Evolutionary conservation across 2,113 vertebrate genomes (phyloP), one percentile per base, ranked within the genome.

Genomic region (Oryctolagus cuniculus): DNA sequence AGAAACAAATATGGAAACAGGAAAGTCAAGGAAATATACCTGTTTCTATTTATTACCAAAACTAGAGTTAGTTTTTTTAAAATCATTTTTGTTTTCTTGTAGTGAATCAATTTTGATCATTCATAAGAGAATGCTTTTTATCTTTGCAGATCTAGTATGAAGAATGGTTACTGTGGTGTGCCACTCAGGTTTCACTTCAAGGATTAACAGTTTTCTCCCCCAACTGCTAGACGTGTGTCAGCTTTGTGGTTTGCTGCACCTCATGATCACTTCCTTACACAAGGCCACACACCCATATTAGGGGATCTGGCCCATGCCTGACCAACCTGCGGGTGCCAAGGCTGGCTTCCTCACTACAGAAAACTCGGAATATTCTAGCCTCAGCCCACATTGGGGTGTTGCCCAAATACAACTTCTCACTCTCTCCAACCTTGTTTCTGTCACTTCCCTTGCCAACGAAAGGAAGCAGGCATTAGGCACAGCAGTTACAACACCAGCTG

Each of bases 341-440:
- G 3, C 8, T 22, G 64, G 4, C 6, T 0, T 5, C 16, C 10
- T 12, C 5, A 5, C 19, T 44, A 8, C 8, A 34, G 13, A n/a
- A 36, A 82, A 31, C 27, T 67, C 5, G 77, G 55, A 58, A 31
- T 31, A 44, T 27, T 73, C 66, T 29, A 74, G 9, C 31, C 2
- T 75, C 7, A 1, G 2, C 5, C 2, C 82, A 31, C 11, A 24
- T 0, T 29, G 29, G 74, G 58, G 73, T 9, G 4, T 25, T 34
- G 4, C 51, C 25, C 13, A 51, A 75, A n/a, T 72, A 25, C 17
- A 61, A 10, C 17, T 34, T 64, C 16, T 51, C 21, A 9, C 16
- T 34, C 16, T 34, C n/a, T 51, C 27, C 1, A 63, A 13, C 13
- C 16, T 34, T 55, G n/a, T 34, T 82, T 53, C 6, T 17, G 17